A percentile compares a stretch with the other conserved stretches of the same genome.
Evolutionary conservation across 2,113 vertebrate species (phyloP).

Genomic region (Saccopteryx bilineata): DNA sequence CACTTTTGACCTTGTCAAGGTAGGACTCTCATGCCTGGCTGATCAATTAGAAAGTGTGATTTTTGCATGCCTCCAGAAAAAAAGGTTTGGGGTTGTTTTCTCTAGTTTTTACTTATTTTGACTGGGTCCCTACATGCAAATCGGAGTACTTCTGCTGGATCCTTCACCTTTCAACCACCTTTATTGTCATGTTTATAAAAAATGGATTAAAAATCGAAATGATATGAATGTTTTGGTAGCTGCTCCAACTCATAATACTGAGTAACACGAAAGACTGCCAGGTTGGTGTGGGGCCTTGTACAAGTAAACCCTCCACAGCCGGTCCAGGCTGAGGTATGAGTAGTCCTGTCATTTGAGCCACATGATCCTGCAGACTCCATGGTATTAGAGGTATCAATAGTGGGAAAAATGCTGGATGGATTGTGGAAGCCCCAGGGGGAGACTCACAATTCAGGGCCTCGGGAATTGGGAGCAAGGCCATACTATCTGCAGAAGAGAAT

Average conservation of each 20-base stretch:
- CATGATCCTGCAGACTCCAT: neutral
- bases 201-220: neutral
- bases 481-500: neutral
- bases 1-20: constrained; percentile 4
- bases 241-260: neutral
- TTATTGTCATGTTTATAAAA: neutral
- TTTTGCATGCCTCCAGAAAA: neutral
- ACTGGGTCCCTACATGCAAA: neutral
- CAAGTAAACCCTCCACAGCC: neutral
- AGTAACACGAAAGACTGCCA: neutral
- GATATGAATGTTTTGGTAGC: neutral
- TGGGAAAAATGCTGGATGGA: neutral
- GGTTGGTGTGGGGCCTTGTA: no score
- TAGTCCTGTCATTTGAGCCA: neutral
- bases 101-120: neutral
- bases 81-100: neutral
- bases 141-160: neutral
- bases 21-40: constrained; percentile 24
- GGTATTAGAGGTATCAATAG: neutral
- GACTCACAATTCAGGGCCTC: neutral
- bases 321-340: neutral
- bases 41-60: constrained; percentile 49
- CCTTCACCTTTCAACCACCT: neutral
- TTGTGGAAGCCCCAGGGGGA: neutral
- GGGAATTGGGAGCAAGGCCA: neutral